Evolutionary conservation across 2,888 invertebrate species (phyloP), one percentile per base, ranked within the genome.

Genomic region (Dusona sp.): DNA sequence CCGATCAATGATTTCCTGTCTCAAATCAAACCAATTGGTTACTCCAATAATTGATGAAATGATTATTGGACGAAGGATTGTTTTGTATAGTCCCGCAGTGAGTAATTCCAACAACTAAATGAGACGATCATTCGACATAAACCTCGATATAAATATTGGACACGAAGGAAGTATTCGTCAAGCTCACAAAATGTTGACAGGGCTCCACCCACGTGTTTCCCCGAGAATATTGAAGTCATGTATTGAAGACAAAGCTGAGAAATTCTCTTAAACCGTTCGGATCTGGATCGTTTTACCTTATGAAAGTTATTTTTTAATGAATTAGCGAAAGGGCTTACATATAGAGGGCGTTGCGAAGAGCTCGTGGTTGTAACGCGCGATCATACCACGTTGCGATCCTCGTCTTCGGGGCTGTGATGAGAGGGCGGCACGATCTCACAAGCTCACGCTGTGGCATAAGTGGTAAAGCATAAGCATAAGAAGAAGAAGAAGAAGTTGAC

Each of bases 341-440:
- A 7, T 13, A 72, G 83, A 73, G 83, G 80, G 73, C 83, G 78
- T 83, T 80, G 57, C 70, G 68, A 19, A 19, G 65, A 65, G 9
- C 8, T 36, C 64, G 22, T 48, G 22, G n/a, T 11, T 29, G 57
- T 73, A 83, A 79, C 68, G 83, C 83, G 83, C 67, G 38, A 83
- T 86, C 86, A 83, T 83, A 77, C 86, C 45, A 83, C 86, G 86
- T 83, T 86, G 83, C 83, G 83, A 65, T 86, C 79, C 82, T 75
- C 83, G 42, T 80, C 75, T 64, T 67, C 75, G 75, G 74, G 79
- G 48, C 22, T 45, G 36, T 54, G 75, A 86, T 84, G 83, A 86
- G 80, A 86, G 73, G 86, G 83, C 83, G 77, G 85, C 64, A 11
- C 74, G 51, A 75, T 73, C 67, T 78, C 57, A 48, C 45, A 51